Conservation (phyloP, 1,140 invertebrate species). For the Nilaparvata lugens region DNA sequence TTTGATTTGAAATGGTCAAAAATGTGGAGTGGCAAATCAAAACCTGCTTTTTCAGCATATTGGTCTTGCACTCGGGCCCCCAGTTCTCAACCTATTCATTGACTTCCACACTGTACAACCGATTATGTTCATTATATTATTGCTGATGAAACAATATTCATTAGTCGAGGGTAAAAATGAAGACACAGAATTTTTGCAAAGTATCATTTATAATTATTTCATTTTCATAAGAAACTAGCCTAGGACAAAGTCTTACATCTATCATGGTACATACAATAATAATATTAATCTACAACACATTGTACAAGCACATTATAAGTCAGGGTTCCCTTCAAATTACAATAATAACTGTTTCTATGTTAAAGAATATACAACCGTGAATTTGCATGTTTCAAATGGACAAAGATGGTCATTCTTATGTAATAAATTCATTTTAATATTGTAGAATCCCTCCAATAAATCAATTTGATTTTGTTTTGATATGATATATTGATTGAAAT, state of each 20-base stretch:
- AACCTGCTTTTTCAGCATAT: too few relatives aligned
- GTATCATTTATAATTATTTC: background rate
- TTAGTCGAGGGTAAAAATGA: too few relatives aligned
- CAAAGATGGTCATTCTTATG: background rate
- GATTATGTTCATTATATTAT: too few relatives aligned
- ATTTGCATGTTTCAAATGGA: background rate
- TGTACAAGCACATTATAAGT: background rate
- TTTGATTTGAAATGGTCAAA: too few relatives aligned
- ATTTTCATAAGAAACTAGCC: constrained; percentile 1
- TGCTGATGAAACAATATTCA: too few relatives aligned
- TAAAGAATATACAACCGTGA: background rate
- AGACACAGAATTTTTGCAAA: too few relatives aligned
- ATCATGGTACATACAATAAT: background rate
- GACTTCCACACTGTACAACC: too few relatives aligned
- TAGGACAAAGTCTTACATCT: background rate
- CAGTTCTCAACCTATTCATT: too few relatives aligned
- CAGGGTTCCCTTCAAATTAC: background rate
- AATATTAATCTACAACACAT: background rate
- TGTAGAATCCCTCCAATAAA: background rate
- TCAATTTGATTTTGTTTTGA: background rate
- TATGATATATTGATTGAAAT: too few relatives aligned
- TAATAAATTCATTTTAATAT: background rate
- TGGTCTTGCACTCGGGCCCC: too few relatives aligned
- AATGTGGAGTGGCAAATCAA: too few relatives aligned
- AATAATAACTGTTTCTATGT: background rate